These are phyloP conservation scores for Pseudomyrmex sp. DNA, from an alignment of 1,140 invertebrate species.

Conservation along the genomic window DNA sequence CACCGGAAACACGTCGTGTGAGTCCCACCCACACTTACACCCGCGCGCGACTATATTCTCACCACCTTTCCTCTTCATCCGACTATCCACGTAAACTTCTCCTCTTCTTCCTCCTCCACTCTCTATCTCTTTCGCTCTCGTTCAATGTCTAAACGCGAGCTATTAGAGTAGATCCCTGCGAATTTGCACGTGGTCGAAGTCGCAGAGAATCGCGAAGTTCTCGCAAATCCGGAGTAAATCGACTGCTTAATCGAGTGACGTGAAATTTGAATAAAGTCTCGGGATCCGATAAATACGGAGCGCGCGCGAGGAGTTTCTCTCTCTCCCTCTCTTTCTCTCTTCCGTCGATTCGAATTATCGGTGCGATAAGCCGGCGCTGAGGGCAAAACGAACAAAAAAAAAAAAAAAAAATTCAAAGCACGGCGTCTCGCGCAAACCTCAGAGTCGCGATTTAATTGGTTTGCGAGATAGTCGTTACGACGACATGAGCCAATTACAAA, in stretches of 20 bases:
- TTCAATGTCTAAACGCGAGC: constrained; percentile 63
- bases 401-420: background rate
- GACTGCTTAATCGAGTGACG: constrained; percentile 75
- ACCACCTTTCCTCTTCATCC: background rate
- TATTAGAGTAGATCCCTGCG: constrained; percentile 69
- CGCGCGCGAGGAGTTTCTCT: background rate
- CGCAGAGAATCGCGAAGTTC: constrained; percentile 65
- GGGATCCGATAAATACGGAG: constrained; percentile 59
- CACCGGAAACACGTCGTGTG: constrained; percentile 31
- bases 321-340: background rate
- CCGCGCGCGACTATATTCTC: background rate
- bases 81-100: background rate
- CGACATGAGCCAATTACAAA: background rate
- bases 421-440: background rate
- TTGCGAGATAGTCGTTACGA: background rate
- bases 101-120: background rate
- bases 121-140: constrained; percentile 23
- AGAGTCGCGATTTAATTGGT: constrained; percentile 32
- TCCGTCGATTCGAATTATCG: constrained; percentile 47
- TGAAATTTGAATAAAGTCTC: constrained; percentile 74
- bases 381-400: constrained; percentile 16
- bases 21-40: constrained; percentile 19
- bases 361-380: background rate
- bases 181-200: constrained; percentile 74
- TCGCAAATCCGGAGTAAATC: constrained; percentile 72